A percentile compares a stretch with the other conserved stretches of the same genome.
Evolutionary conservation across 2,113 vertebrate genomes (phyloP).

Genomic region (Actenoides hombroni): DNA sequence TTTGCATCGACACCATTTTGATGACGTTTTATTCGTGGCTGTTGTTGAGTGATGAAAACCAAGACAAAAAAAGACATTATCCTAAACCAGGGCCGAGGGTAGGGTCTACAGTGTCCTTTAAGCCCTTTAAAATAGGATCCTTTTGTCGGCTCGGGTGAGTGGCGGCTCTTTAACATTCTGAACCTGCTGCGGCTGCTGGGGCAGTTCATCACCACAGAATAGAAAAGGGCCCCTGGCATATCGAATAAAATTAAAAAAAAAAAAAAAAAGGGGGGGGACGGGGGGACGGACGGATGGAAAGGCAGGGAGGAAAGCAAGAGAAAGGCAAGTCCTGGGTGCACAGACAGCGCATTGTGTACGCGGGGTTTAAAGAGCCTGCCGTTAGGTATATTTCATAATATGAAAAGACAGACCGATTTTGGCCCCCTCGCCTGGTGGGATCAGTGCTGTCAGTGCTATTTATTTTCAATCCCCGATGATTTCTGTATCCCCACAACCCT

Average conservation of each 20-base stretch:
- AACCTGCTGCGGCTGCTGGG: conserved; percentile 66
- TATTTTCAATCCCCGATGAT: conserved; percentile 79
- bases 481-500: conserved; percentile 69
- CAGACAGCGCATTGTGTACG: conserved; percentile 63
- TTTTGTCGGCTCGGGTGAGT: conserved; percentile 73
- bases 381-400: conserved; percentile 78
- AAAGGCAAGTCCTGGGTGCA: conserved; percentile 41
- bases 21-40: conserved; percentile 27
- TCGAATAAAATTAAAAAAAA: background rate
- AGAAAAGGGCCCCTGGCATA: conserved; percentile 69
- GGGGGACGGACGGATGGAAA: too few relatives aligned
- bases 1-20: conserved; percentile 54
- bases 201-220: conserved; percentile 72
- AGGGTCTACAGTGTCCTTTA: conserved; percentile 40
- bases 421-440: conserved; percentile 72
- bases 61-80: background rate
- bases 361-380: conserved; percentile 45
- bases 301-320: background rate
- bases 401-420: conserved; percentile 79
- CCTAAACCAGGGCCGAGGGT: background rate
- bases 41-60: background rate
- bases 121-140: conserved; percentile 61
- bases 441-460: conserved; percentile 78
- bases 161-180: conserved; percentile 75
- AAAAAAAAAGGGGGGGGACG: background rate